These are phyloP conservation scores for Caenorhabditis inopinata DNA, from an alignment of 1,140 invertebrate species.

Conservation along the genomic window DNA sequence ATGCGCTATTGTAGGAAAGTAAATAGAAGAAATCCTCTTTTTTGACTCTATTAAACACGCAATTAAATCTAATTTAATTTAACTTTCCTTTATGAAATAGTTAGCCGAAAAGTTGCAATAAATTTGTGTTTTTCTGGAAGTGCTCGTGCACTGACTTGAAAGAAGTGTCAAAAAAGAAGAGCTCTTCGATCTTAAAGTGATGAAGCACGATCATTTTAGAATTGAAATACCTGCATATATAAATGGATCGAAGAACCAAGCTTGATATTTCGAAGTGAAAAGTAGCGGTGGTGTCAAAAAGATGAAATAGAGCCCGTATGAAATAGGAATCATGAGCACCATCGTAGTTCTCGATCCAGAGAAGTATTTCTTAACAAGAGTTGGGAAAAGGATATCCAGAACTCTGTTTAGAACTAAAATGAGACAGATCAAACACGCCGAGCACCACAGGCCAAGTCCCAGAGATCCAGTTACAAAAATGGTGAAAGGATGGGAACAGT, in stretches of 20 bases:
- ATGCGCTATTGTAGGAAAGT: too few relatives aligned
- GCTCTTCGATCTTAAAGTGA: too few relatives aligned
- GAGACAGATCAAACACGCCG: slow-evolving; percentile 32
- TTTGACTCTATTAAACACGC: too few relatives aligned
- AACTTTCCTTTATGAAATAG: too few relatives aligned
- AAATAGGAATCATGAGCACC: slow-evolving; percentile 28
- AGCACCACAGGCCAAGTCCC: slow-evolving; percentile 34
- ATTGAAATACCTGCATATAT: neutral
- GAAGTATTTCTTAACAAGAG: neutral
- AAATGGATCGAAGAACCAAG: slow-evolving; percentile 49
- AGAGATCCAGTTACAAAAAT: slow-evolving; percentile 15
- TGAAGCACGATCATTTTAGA: too few relatives aligned
- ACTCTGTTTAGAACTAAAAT: slow-evolving; percentile 30
- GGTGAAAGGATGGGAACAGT: slow-evolving; percentile 4
- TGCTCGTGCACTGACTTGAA: too few relatives aligned
- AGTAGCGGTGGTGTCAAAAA: slow-evolving; percentile 40
- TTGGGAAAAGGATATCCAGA: slow-evolving; percentile 10
- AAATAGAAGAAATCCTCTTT: too few relatives aligned
- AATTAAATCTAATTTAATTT: too few relatives aligned
- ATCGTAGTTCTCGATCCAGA: neutral
- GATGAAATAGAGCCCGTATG: slow-evolving; percentile 41
- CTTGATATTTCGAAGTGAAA: slow-evolving; percentile 39
- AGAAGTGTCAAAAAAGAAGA: too few relatives aligned
- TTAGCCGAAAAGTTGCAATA: too few relatives aligned
- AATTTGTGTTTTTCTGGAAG: too few relatives aligned